A percentile compares a stretch with the other conserved stretches of the same genome.
These are phyloP conservation scores for Tetragnatha montana DNA, from an alignment of 2,888 invertebrate species.

Conservation along the genomic window DNA sequence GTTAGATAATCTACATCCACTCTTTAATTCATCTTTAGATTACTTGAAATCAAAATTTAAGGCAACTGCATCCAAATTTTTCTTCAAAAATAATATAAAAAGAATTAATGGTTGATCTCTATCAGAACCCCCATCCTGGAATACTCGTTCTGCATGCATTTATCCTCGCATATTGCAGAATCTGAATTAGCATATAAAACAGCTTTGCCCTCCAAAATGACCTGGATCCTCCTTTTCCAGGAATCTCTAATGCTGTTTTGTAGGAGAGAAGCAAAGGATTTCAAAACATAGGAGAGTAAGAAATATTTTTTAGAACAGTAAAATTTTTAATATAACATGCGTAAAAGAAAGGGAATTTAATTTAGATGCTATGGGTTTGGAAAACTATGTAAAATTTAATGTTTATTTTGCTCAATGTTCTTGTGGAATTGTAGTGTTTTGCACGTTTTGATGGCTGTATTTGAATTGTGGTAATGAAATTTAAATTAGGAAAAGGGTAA, in stretches of 20 bases:
- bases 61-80: not conserved
- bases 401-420: not conserved
- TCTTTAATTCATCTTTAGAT: too few relatives aligned
- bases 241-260: not conserved
- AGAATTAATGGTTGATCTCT: conserved; percentile 11
- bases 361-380: not conserved
- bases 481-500: not conserved
- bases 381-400: not conserved
- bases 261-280: not conserved
- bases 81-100: not conserved
- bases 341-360: not conserved
- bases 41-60: too few relatives aligned
- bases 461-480: not conserved
- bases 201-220: conserved; percentile 33
- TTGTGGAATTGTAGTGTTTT: not conserved
- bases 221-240: not conserved
- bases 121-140: not conserved
- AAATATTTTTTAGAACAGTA: not conserved
- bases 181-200: conserved; percentile 41
- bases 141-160: not conserved
- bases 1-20: too few relatives aligned
- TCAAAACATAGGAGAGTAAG: not conserved
- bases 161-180: conserved; percentile 1
- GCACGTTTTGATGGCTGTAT: not conserved
- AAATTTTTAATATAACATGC: not conserved